Evolutionary conservation across 92 coral and sea anemone species (phyloP).

Genomic region (Desmophyllum pertusum): DNA sequence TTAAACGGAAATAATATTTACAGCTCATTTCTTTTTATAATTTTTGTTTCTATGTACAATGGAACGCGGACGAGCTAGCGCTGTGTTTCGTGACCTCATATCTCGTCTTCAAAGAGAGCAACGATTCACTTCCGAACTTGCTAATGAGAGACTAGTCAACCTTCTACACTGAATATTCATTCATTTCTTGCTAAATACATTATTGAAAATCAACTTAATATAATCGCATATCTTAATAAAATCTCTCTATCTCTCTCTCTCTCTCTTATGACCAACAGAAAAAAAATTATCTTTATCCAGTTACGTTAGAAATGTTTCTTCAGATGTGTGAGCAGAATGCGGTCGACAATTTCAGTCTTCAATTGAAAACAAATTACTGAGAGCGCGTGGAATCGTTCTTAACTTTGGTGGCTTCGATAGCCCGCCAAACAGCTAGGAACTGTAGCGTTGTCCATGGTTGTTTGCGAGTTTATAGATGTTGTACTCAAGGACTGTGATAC

Average conservation of each 20-base stretch:
- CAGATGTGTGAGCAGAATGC: constrained; percentile 10
- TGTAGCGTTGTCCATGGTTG: constrained; percentile 35
- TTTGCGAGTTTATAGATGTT: constrained; percentile 40
- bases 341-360: constrained; percentile 21
- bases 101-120: constrained; percentile 16
- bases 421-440: constrained; percentile 44
- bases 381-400: constrained; percentile 7
- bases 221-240: constrained; percentile 46
- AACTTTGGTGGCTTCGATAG: constrained; percentile 44
- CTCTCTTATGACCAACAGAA: constrained; percentile 20
- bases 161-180: constrained; percentile 32
- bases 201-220: constrained; percentile 35
- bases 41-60: constrained; percentile 41
- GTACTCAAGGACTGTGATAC: constrained; percentile 65
- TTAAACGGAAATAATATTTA: constrained; percentile 36
- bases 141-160: constrained; percentile 32
- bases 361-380: constrained; percentile 27
- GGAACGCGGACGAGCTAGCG: constrained; percentile 34
- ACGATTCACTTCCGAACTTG: constrained; percentile 40
- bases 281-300: constrained; percentile 14
- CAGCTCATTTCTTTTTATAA: constrained; percentile 28
- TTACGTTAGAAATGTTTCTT: constrained; percentile 21
- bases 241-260: constrained; percentile 45
- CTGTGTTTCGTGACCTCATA: constrained; percentile 57
- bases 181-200: constrained; percentile 47